Conservation (phyloP, 2,113 vertebrate genomes). For the Notiomystis cincta region DNA sequence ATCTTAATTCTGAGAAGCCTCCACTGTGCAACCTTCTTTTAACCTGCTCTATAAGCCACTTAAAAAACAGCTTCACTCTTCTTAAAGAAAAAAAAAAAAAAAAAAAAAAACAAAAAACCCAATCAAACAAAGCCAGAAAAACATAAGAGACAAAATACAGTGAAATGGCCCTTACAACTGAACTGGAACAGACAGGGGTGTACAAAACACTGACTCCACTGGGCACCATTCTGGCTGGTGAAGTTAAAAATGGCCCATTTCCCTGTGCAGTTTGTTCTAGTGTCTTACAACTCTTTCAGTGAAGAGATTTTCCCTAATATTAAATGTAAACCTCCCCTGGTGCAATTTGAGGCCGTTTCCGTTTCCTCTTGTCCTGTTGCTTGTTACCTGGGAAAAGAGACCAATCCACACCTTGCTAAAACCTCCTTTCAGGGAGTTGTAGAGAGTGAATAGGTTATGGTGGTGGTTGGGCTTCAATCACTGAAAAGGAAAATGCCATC, state of each 20-base stretch:
- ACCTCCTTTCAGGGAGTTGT: background rate
- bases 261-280: background rate
- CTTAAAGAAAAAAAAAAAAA: background rate
- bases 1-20: background rate
- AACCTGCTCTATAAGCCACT: background rate
- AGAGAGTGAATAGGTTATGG: background rate
- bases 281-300: background rate
- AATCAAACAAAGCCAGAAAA: background rate
- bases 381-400: background rate
- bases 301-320: background rate
- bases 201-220: background rate
- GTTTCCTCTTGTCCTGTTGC: background rate
- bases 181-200: background rate
- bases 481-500: background rate
- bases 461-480: background rate
- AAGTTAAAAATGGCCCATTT: background rate
- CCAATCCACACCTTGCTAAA: fast-evolving
- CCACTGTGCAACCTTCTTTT: background rate
- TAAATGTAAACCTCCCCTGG: background rate
- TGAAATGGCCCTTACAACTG: background rate
- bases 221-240: background rate
- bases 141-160: background rate
- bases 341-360: background rate
- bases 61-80: background rate
- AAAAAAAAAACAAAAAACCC: background rate